Base-by-base conservation (phyloP, 2,797 vertebrate species). In the Botia kubotai region DNA sequence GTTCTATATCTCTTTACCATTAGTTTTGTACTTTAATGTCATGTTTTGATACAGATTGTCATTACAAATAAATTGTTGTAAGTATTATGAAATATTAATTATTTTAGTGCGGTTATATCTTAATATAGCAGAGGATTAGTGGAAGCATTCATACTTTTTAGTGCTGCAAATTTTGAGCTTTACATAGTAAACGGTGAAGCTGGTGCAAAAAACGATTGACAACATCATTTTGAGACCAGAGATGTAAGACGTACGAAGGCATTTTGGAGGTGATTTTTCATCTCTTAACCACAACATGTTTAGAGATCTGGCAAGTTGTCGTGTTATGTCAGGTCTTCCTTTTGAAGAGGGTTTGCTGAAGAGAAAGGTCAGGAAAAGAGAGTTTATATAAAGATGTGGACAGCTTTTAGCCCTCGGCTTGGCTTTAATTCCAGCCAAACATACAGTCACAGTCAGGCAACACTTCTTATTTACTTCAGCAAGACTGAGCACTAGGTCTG, bases 321-420 rank as follows among this genome's bases (percentile, higher is more conserved):
- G 91, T 90, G 80, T 93, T 93, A 90, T 92, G 92, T 94, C 93
- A 95, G 92, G 87, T 93, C 90, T 88, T 92, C 88, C 87, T 89
- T 92, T 90, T 90, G 90, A 90, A 89, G 90, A 91, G 93, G 91
- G 50, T 92, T 87, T 89, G 90, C 82, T 90, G 89, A 93, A 93
- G 86, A 91, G 91, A 95, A 95, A 95, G 93, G 94, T 95, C 94
- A 95, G 62, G 90, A 90, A 93, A 94, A 93, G 86, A 90, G 91
- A 93, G 89, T 88, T 94, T 87, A 91, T 92, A 91, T 94, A 95
- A 86, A 85, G 83, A 88, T 92, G 88, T 91, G 84, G 93, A 95
- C 93, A 94, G 92, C 83, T 93, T 93, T 89, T 94, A 94, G 92
- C 94, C 93, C n/a, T 83, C 88, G 90, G 93, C 92, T 90, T 92